A percentile compares a stretch with the other conserved stretches of the same genome.
Conservation (phyloP, 1,140 invertebrate species). For the Magallana angulata region DNA sequence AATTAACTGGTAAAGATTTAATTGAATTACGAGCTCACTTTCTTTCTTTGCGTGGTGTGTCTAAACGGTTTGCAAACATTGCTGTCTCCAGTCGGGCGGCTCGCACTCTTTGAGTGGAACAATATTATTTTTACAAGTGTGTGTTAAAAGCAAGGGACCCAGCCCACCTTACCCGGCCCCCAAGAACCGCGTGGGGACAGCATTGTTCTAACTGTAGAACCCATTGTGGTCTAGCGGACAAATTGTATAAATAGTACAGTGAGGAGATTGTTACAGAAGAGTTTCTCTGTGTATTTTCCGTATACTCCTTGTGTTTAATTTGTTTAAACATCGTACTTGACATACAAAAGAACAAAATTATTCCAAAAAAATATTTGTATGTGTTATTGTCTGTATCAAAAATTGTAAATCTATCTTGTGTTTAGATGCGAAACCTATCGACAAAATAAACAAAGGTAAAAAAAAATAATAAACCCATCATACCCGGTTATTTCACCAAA, state of each 20-base stretch:
- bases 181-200: background rate
- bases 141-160: background rate
- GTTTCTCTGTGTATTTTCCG: too few relatives aligned
- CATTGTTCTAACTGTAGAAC: background rate
- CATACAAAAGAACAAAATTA: too few relatives aligned
- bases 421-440: too few relatives aligned
- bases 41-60: conserved; percentile 3
- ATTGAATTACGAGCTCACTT: conserved; percentile 26
- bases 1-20: conserved; percentile 32
- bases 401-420: too few relatives aligned
- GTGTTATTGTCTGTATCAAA: too few relatives aligned
- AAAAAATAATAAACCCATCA: too few relatives aligned
- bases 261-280: background rate
- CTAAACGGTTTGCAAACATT: conserved; percentile 15
- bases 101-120: background rate
- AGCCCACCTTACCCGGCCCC: background rate
- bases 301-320: too few relatives aligned
- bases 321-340: too few relatives aligned
- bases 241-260: background rate
- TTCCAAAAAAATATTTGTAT: too few relatives aligned
- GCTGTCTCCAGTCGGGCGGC: background rate
- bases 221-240: background rate
- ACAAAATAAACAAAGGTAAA: too few relatives aligned
- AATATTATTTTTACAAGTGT: conserved; percentile 29
- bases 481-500: too few relatives aligned